Evolutionary conservation across 2,797 vertebrate genomes (phyloP).

Genomic region (Acanthurus leucopareius): DNA sequence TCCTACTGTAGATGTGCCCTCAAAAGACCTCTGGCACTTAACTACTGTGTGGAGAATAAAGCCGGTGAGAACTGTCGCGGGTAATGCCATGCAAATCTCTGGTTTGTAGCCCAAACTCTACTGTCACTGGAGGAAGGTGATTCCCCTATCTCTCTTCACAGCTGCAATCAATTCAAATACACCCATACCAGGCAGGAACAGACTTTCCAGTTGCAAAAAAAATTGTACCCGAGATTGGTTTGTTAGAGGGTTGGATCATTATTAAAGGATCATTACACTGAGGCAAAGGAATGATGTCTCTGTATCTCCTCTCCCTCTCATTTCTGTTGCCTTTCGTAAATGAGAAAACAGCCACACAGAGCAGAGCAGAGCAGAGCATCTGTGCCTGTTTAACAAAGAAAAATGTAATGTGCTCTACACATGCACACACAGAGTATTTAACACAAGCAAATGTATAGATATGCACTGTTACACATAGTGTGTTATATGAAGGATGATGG

Average conservation of each 20-base stretch:
- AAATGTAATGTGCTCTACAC: not conserved
- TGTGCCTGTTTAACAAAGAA: constrained; percentile 13
- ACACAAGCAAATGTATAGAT: not conserved
- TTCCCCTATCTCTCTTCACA: constrained; percentile 66
- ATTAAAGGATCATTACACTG: constrained; percentile 72
- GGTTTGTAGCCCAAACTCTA: constrained; percentile 68
- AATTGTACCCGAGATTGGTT: constrained; percentile 65
- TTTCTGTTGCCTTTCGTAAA: constrained; percentile 9
- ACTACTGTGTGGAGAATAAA: constrained; percentile 61
- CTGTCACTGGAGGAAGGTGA: constrained; percentile 66
- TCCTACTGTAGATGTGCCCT: constrained; percentile 47
- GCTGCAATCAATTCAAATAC: constrained; percentile 76
- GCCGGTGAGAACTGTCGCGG: constrained; percentile 42
- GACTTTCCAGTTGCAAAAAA: constrained; percentile 63
- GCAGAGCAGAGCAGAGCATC: not conserved
- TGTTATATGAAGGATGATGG: constrained; percentile 71
- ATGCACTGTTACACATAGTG: constrained; percentile 1
- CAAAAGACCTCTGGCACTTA: constrained; percentile 59
- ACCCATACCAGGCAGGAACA: constrained; percentile 60
- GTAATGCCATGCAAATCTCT: constrained; percentile 79
- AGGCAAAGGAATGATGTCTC: constrained; percentile 42
- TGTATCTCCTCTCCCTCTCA: constrained; percentile 17
- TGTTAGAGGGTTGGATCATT: constrained; percentile 56
- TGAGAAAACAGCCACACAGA: constrained; percentile 3
- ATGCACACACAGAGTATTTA: constrained; percentile 10